phyloP scores from a whole-genome alignment of 2,888 invertebrate genomes.

The Drosophila flavopinicola region DNA sequence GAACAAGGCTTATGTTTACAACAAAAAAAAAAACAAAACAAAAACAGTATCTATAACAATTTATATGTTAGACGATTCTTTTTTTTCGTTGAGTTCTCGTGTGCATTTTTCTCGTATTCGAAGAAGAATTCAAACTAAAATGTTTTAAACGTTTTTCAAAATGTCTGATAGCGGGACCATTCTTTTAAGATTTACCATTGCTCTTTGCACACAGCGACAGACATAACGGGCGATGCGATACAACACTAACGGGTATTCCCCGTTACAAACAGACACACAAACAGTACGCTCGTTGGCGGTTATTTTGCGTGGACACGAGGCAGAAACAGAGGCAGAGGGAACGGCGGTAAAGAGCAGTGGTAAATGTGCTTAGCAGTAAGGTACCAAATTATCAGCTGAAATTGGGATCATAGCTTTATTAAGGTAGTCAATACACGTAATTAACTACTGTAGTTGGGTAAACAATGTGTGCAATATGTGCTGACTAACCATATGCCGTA shows the following conservation, averaged over 20 bases:
- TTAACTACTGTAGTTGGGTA: conserved; percentile 48
- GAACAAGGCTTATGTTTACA: conserved; percentile 35
- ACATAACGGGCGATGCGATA: background rate
- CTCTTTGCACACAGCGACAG: conserved; percentile 68
- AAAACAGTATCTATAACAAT: conserved; percentile 27
- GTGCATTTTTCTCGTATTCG: conserved; percentile 64
- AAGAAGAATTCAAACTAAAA: conserved; percentile 76
- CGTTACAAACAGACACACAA: background rate
- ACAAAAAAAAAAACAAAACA: conserved; percentile 1
- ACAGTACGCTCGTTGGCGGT: background rate
- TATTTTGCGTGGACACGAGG: background rate
- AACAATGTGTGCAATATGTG: conserved; percentile 3
- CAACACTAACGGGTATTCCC: background rate
- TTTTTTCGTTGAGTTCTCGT: conserved; percentile 61
- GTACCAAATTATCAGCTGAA: conserved; percentile 86
- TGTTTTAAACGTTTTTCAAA: conserved; percentile 83
- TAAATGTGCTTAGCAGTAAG: conserved; percentile 85
- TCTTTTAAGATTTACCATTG: conserved; percentile 85
- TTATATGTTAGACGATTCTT: conserved; percentile 57
- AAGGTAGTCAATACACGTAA: conserved; percentile 84
- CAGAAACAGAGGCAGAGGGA: too few relatives aligned
- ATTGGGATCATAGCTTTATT: conserved; percentile 89
- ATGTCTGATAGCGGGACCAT: conserved; percentile 85
- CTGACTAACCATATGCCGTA: conserved; percentile 19
- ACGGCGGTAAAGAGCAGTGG: conserved; percentile 85